phyloP scores from a whole-genome alignment of 2,888 invertebrate genomes.

The Lysandra coridon region DNA sequence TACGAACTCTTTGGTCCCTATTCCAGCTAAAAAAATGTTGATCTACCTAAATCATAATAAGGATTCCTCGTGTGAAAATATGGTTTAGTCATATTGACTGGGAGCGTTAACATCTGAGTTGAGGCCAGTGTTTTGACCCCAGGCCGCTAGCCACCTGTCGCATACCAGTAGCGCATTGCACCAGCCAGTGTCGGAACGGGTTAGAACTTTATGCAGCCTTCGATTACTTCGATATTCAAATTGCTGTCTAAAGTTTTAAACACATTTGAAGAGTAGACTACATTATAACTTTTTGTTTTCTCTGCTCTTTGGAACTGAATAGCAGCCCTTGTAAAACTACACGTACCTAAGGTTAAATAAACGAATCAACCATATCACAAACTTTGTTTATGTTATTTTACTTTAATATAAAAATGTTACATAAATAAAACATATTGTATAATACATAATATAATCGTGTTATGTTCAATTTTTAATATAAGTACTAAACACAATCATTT shows the following conservation, averaged over 20 bases:
- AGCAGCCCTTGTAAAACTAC: background rate
- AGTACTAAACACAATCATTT: too few relatives aligned
- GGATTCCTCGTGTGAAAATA: background rate
- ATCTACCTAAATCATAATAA: background rate
- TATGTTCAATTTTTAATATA: too few relatives aligned
- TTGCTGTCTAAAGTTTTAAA: background rate
- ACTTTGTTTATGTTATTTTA: too few relatives aligned
- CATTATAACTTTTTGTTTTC: background rate
- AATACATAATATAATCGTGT: too few relatives aligned
- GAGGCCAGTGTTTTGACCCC: background rate
- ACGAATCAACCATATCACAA: too few relatives aligned
- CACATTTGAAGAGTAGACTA: background rate
- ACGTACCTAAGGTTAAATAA: too few relatives aligned
- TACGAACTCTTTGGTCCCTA: too few relatives aligned
- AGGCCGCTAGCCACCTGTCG: background rate
- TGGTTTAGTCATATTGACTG: background rate
- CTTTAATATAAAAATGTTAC: too few relatives aligned
- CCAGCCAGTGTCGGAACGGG: background rate
- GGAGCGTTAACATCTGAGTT: background rate
- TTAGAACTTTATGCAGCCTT: background rate
- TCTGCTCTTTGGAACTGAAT: background rate
- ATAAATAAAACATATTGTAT: too few relatives aligned
- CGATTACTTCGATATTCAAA: background rate
- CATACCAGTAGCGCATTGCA: slow-evolving; percentile 20
- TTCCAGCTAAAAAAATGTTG: background rate